phyloP scores from a whole-genome alignment of 2,797 vertebrate species.

The Urocyon cinereoargenteus region DNA sequence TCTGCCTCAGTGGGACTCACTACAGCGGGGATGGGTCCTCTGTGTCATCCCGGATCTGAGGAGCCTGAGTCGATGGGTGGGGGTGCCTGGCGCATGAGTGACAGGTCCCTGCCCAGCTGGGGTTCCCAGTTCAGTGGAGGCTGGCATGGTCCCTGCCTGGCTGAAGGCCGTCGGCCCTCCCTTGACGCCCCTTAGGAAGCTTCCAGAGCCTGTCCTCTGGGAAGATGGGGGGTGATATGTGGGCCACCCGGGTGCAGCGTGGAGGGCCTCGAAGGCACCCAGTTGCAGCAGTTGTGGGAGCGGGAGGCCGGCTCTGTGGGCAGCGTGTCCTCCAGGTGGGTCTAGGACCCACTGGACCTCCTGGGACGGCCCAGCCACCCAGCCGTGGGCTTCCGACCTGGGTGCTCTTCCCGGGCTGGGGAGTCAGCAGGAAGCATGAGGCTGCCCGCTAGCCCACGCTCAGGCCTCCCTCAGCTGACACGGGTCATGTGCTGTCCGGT shows the following conservation, averaged over 20 bases:
- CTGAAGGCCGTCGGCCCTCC: background rate
- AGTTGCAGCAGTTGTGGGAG: background rate
- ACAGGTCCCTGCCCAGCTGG: background rate
- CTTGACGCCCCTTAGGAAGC: background rate
- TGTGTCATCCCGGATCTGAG: background rate
- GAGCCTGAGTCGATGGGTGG: background rate
- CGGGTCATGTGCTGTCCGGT: background rate
- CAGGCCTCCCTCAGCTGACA: background rate
- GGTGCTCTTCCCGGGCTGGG: background rate
- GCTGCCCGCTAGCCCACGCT: background rate
- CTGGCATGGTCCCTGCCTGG: background rate
- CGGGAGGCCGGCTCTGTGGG: background rate
- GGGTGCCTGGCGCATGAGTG: background rate
- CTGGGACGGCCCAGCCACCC: accelerated
- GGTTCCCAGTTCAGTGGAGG: background rate
- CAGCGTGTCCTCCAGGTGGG: background rate
- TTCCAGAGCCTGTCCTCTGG: background rate
- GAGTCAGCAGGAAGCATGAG: background rate
- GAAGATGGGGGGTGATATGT: background rate
- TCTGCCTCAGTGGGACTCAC: background rate
- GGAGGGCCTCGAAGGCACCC: background rate
- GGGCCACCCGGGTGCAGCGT: too few relatives aligned
- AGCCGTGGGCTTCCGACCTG: background rate
- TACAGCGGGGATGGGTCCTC: background rate
- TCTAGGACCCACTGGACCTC: background rate